Conservation (phyloP, 2,113 vertebrate species). For the Xyrauchen texanus region DNA sequence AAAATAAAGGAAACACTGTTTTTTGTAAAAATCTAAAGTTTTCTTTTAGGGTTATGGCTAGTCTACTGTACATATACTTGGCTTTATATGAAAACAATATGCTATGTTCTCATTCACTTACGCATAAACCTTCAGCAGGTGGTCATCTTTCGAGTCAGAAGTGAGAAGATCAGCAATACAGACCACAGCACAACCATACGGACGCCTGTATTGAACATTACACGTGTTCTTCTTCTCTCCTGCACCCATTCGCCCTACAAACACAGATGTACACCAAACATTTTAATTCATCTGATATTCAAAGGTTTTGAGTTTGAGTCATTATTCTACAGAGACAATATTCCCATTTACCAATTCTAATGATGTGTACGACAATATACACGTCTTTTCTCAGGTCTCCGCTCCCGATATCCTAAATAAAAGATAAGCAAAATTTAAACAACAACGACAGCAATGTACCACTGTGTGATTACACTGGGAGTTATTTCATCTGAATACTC, state of each 20-base stretch:
- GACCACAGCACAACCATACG: constrained; percentile 93
- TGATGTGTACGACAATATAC: constrained; percentile 94
- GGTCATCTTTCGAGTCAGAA: constrained; percentile 94
- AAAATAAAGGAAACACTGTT: no score
- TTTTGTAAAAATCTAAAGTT: no score
- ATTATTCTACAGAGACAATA: no score
- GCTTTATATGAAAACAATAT: no score
- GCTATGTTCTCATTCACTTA: constrained; percentile 70
- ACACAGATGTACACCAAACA: constrained; percentile 4
- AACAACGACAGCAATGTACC: constrained; percentile 18
- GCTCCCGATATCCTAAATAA: constrained; percentile 91
- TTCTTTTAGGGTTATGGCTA: no score
- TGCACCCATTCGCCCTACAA: constrained; percentile 92
- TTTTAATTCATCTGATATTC: no score
- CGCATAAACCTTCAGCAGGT: constrained; percentile 96
- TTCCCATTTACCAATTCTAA: constrained; percentile 84
- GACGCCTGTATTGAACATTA: constrained; percentile 89
- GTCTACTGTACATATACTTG: no score
- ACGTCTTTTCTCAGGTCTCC: constrained; percentile 95
- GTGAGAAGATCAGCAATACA: constrained; percentile 94
- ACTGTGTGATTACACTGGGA: constrained; percentile 27
- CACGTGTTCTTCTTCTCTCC: constrained; percentile 95
- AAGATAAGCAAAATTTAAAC: constrained; percentile 3
- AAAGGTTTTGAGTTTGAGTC: no score
- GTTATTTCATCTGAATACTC: constrained; percentile 66